Evolutionary conservation across 2,888 invertebrate species (phyloP).

Genomic region (Aporophyla nigra): DNA sequence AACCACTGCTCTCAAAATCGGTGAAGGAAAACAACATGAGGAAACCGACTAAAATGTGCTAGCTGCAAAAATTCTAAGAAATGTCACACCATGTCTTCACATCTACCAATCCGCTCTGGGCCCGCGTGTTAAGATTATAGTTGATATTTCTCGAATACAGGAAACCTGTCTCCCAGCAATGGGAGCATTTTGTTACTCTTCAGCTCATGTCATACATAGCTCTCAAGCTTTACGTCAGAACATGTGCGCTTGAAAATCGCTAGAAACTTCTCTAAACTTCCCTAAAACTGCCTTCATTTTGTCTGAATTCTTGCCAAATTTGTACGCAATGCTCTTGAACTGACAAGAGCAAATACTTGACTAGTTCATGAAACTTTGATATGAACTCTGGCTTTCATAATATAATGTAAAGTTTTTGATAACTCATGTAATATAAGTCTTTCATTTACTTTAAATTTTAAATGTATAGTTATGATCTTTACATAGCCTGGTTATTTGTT

Average conservation of each 20-base stretch:
- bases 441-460: neutral
- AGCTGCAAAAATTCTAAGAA: too few relatives aligned
- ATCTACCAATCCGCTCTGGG: too few relatives aligned
- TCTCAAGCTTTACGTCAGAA: constrained; percentile 3
- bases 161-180: too few relatives aligned
- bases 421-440: constrained; percentile 8
- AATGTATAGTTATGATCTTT: neutral
- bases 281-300: constrained; percentile 35
- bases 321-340: constrained; percentile 39
- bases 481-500: neutral
- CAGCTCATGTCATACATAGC: neutral
- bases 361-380: constrained; percentile 43
- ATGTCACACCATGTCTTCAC: too few relatives aligned
- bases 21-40: too few relatives aligned
- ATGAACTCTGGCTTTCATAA: constrained; percentile 17
- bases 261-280: constrained; percentile 16
- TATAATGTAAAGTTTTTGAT: constrained; percentile 25
- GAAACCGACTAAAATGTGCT: too few relatives aligned
- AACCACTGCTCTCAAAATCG: too few relatives aligned
- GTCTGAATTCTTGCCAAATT: constrained; percentile 41
- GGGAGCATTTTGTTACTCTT: neutral
- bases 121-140: too few relatives aligned
- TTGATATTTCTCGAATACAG: too few relatives aligned
- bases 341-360: constrained; percentile 54
- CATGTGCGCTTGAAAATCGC: constrained; percentile 12